Conservation (phyloP, 2,113 vertebrate genomes). For the Paradisaea rubra region DNA sequence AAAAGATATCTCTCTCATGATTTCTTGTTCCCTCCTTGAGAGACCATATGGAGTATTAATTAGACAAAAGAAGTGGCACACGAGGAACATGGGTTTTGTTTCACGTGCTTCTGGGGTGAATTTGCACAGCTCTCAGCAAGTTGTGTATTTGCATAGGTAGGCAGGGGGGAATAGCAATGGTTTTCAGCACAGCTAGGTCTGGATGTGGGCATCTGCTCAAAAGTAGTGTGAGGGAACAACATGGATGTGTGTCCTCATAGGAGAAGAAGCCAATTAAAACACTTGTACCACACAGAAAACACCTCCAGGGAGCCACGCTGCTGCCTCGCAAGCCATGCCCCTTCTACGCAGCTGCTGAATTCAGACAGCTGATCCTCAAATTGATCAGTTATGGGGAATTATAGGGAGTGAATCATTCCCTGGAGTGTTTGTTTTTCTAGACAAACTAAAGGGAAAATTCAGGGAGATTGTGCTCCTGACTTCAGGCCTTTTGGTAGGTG, state of each 20-base stretch:
- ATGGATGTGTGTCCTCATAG: neutral
- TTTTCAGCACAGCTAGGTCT: neutral
- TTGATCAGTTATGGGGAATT: neutral
- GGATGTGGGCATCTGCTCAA: neutral
- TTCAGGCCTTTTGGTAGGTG: neutral
- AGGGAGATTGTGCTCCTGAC: neutral
- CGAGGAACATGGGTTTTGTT: neutral
- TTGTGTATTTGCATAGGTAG: neutral
- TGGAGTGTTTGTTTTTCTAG: neutral
- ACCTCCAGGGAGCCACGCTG: neutral
- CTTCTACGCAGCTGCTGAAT: neutral
- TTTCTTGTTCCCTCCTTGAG: neutral
- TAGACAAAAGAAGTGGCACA: neutral
- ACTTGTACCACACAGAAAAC: neutral
- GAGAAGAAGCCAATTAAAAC: neutral
- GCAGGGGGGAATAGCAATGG: neutral
- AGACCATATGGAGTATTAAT: neutral
- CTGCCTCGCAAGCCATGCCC: accelerated
- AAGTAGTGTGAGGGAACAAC: neutral
- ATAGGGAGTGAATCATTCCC: neutral
- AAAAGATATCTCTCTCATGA: neutral
- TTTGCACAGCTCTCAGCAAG: neutral
- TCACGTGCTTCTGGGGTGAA: neutral
- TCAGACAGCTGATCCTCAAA: neutral
- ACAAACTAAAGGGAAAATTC: neutral